Evolutionary conservation across 2,797 vertebrate genomes (phyloP).

Genomic region (Melanotaenia maccullochi): DNA sequence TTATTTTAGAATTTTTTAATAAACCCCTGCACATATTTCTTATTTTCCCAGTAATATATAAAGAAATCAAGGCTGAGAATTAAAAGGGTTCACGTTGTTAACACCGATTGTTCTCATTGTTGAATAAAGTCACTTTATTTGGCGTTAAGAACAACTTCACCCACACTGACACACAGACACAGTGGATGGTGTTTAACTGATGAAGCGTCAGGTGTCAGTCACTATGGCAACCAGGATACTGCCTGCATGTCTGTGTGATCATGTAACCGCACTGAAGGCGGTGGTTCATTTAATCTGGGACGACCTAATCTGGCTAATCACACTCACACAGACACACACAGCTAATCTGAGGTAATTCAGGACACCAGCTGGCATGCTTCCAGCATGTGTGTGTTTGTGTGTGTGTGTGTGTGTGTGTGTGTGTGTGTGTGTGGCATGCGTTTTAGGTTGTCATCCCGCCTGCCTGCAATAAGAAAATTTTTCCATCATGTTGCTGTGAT

Average conservation of each 20-base stretch:
- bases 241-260: conserved; percentile 25
- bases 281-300: conserved; percentile 51
- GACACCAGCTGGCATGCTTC: conserved; percentile 60
- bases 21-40: no score
- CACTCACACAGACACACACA: conserved; percentile 29
- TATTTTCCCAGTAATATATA: no score
- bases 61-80: neutral
- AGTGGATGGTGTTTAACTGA: neutral
- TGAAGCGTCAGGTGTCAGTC: conserved; percentile 27
- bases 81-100: neutral
- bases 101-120: neutral
- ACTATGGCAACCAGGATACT: conserved; percentile 14
- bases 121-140: neutral
- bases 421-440: neutral
- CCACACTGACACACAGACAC: neutral
- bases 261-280: conserved; percentile 1
- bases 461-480: neutral
- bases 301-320: conserved; percentile 52
- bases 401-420: neutral
- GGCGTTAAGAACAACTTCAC: neutral
- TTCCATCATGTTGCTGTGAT: neutral
- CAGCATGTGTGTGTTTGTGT: conserved; percentile 23
- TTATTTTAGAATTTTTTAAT: no score
- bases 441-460: conserved; percentile 2
- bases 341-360: conserved; percentile 72